These are phyloP conservation scores for Cephus pygmeus DNA, from an alignment of 2,888 invertebrate species.

Conservation along the genomic window DNA sequence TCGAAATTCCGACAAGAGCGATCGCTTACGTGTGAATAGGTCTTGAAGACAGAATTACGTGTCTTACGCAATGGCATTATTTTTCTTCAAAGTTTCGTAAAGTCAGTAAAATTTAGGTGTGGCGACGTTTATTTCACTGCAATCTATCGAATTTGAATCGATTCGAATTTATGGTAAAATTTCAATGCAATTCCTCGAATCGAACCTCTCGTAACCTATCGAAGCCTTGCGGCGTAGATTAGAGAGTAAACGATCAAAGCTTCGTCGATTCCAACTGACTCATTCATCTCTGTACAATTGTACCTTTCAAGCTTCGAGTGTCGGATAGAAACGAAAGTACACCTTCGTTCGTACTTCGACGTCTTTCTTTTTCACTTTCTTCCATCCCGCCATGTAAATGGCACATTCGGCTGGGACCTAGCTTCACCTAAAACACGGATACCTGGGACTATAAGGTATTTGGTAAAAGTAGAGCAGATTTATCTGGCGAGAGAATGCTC, in stretches of 20 bases:
- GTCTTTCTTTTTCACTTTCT: background rate
- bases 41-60: background rate
- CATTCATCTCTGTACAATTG: background rate
- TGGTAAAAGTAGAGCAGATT: slow-evolving; percentile 42
- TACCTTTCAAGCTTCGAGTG: background rate
- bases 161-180: background rate
- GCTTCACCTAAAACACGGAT: background rate
- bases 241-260: background rate
- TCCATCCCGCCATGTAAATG: background rate
- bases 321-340: background rate
- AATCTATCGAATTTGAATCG: background rate
- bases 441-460: background rate
- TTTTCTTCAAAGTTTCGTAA: background rate
- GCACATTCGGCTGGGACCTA: background rate
- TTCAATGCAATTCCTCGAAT: background rate
- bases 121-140: too few species aligned
- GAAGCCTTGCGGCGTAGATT: background rate
- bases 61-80: background rate
- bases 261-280: background rate
- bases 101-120: background rate
- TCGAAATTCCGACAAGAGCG: background rate
- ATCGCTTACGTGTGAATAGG: background rate
- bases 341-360: background rate
- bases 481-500: slow-evolving; percentile 47
- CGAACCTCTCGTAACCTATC: background rate